Percentiles rank a stretch among this genome's conserved stretches.
These are phyloP conservation scores for Cephonodes hylas DNA, from an alignment of 2,888 invertebrate species.

Conservation along the genomic window DNA sequence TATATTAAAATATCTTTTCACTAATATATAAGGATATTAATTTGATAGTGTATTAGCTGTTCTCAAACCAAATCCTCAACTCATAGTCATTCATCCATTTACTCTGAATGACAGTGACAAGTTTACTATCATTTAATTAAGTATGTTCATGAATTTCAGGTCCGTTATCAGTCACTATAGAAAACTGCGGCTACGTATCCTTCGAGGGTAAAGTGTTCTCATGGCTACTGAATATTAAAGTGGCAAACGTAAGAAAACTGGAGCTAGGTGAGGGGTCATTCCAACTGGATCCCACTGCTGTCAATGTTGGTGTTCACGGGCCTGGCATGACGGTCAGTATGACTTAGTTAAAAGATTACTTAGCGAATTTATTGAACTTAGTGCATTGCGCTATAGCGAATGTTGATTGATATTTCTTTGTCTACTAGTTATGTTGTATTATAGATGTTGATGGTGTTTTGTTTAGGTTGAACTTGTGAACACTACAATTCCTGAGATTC, in stretches of 20 bases:
- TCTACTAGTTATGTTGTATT: slow-evolving; percentile 7
- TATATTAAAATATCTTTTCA: no score
- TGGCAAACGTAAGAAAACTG: slow-evolving; percentile 80
- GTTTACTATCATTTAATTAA: slow-evolving; percentile 11
- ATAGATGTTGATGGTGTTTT: slow-evolving; percentile 1
- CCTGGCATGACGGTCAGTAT: slow-evolving; percentile 79
- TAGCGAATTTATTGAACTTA: slow-evolving; percentile 21
- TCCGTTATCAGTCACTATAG: slow-evolving; percentile 82
- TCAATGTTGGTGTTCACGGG: slow-evolving; percentile 84
- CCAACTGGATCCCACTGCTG: slow-evolving; percentile 80
- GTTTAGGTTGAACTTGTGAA: slow-evolving; percentile 84
- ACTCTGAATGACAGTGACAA: neutral
- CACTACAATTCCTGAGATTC: slow-evolving; percentile 81
- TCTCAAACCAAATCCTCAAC: slow-evolving; percentile 6
- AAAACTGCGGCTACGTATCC: slow-evolving; percentile 79
- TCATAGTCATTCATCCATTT: neutral
- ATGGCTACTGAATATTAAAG: slow-evolving; percentile 82
- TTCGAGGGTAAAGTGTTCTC: slow-evolving; percentile 84
- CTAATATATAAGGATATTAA: neutral
- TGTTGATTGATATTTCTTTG: slow-evolving; percentile 5
- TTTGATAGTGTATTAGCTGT: neutral
- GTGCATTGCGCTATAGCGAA: slow-evolving; percentile 23
- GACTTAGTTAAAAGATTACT: slow-evolving; percentile 17
- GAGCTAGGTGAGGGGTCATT: slow-evolving; percentile 83
- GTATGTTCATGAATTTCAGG: slow-evolving; percentile 62